Evolutionary conservation across 2,113 vertebrate genomes (phyloP), one percentile per base, ranked within the genome.

Genomic region (Labrus mixtus): DNA sequence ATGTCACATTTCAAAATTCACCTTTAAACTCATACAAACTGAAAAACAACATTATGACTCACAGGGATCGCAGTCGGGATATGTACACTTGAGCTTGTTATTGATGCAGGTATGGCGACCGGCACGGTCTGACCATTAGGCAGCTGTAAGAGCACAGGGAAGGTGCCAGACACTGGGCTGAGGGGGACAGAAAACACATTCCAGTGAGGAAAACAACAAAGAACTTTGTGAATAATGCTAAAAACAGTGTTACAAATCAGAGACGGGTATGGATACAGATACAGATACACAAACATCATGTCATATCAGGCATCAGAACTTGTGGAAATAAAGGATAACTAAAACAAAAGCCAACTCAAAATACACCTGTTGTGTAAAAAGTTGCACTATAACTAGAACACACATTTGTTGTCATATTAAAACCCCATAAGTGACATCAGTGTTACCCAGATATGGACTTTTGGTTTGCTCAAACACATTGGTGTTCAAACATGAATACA

Each of bases 71-170:
- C 94, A 91, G 97, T 94, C 93, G 97, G 97, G 91, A 98, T 98
- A 93, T 98, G 97, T 85, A 97, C 96, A 93, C 96, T 97, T 90
- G 97, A 97, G 95, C 95, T 98, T 93, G 98, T 96, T 92, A 99
- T 98, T 90, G 98, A 95, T 71, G 97, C 97, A 91, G 98, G 97
- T 93, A 99, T 97, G 90, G 97, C 96, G 78, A 99, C 96, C 85
- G 98, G 97, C 97, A 99, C 96, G 87, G 97, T 98, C 93, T 99
- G 98, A 93, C 98, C 97, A 86, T 99, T 98, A 90, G 97, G 96
- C 91, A 99, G 96, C 96, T 99, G 98, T 91, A 99, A 95, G 71
- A 99, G 95, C 90, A 99, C 96, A 73, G 98, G 98, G 94, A 99
- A 98, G 87, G 98, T 96, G 89, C 96, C 97, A 93, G 97, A 95